These are phyloP conservation scores for Orchesella cincta DNA, from an alignment of 1,140 invertebrate genomes.

Conservation along the genomic window DNA sequence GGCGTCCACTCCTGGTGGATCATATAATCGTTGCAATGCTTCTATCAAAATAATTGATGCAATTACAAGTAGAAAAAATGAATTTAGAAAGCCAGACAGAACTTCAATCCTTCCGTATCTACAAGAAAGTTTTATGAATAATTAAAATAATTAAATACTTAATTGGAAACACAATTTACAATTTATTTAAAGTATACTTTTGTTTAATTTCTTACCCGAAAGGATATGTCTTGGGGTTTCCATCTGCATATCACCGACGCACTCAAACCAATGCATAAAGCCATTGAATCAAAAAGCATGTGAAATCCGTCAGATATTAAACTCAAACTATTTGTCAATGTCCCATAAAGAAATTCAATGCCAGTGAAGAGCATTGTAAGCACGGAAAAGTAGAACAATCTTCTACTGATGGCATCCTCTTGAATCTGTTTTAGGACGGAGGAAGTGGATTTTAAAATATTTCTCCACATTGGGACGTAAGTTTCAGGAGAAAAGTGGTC, in stretches of 20 bases:
- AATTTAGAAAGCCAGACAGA: constrained; percentile 65
- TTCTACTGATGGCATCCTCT: constrained; percentile 58
- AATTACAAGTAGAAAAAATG: constrained; percentile 61
- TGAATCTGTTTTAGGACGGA: constrained; percentile 57
- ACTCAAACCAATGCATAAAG: constrained; percentile 64
- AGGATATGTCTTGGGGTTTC: constrained; percentile 62
- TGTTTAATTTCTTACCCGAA: constrained; percentile 63
- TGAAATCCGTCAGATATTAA: constrained; percentile 69
- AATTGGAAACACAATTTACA: not conserved
- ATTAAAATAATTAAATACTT: too few species aligned
- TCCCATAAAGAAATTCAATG: constrained; percentile 66
- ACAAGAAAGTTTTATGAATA: not conserved
- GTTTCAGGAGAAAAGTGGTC: constrained; percentile 55
- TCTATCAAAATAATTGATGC: constrained; percentile 63
- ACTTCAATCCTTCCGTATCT: constrained; percentile 64
- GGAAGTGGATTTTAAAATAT: constrained; percentile 53
- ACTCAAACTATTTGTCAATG: constrained; percentile 66
- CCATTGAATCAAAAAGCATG: constrained; percentile 69
- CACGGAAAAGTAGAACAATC: constrained; percentile 63
- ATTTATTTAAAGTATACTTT: not conserved
- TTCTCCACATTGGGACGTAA: constrained; percentile 54
- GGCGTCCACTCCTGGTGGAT: constrained; percentile 62
- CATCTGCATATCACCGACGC: constrained; percentile 61
- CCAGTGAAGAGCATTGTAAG: constrained; percentile 61
- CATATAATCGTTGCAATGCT: constrained; percentile 60